Percentiles rank a stretch among this genome's conserved stretches.
These are phyloP conservation scores for Acleris sparsana DNA, from an alignment of 2,888 invertebrate species.

Conservation along the genomic window DNA sequence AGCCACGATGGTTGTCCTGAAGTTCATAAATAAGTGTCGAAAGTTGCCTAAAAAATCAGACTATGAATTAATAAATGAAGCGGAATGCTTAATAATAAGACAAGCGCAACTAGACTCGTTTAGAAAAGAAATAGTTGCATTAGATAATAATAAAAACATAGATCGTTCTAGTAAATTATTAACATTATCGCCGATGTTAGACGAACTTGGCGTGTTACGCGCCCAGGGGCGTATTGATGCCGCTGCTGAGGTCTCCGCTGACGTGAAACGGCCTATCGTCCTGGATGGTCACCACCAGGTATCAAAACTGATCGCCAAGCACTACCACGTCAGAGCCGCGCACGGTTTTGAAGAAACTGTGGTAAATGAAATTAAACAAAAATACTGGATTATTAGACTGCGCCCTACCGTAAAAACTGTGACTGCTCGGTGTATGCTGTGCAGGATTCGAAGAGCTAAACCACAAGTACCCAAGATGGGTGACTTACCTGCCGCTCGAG, in stretches of 20 bases:
- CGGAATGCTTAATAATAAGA: not conserved
- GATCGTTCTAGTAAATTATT: slow-evolving; percentile 3
- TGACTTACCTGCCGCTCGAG: slow-evolving; percentile 25
- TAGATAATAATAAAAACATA: not conserved
- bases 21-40: slow-evolving; percentile 6
- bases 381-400: slow-evolving; percentile 24
- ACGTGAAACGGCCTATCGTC: slow-evolving; percentile 12
- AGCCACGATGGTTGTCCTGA: slow-evolving; percentile 1
- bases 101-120: slow-evolving; percentile 12
- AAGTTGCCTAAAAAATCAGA: not conserved
- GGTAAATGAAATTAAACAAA: slow-evolving; percentile 35
- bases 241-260: not conserved
- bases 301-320: slow-evolving; percentile 6
- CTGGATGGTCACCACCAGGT: slow-evolving; percentile 13
- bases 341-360: slow-evolving; percentile 34
- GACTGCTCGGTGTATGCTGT: slow-evolving; percentile 39
- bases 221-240: slow-evolving; percentile 11
- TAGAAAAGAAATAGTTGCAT: not conserved
- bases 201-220: slow-evolving; percentile 6
- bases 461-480: slow-evolving; percentile 25
- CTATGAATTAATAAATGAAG: not conserved
- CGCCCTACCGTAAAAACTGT: slow-evolving; percentile 38
- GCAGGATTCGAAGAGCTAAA: slow-evolving; percentile 36
- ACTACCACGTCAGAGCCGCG: slow-evolving; percentile 5
- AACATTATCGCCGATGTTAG: slow-evolving; percentile 11